phyloP scores from a whole-genome alignment of 2,113 vertebrate species.

The Aegypius monachus region DNA sequence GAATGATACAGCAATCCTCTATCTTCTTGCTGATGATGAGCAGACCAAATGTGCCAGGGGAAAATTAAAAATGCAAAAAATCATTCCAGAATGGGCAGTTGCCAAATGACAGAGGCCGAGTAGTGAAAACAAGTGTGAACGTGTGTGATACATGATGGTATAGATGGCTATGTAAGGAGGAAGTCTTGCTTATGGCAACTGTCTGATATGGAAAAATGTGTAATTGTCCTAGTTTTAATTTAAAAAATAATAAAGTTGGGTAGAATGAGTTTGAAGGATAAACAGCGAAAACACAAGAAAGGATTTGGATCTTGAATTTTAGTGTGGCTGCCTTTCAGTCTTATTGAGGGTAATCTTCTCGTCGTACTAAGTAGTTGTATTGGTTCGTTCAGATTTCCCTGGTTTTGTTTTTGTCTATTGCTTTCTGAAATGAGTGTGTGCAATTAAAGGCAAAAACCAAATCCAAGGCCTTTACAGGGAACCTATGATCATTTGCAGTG shows the following conservation, averaged over 20 bases:
- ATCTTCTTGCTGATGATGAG: background rate
- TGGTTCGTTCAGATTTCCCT: background rate
- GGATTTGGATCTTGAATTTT: background rate
- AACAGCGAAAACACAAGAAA: background rate
- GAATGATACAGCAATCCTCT: background rate
- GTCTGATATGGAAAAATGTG: background rate
- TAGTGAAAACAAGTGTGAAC: background rate
- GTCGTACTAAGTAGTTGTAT: background rate
- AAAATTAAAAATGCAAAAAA: background rate
- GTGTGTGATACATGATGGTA: fast-evolving
- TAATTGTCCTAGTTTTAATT: background rate
- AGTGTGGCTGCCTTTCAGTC: background rate
- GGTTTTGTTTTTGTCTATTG: background rate
- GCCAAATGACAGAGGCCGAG: background rate
- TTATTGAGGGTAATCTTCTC: background rate
- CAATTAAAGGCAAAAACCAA: background rate
- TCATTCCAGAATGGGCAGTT: background rate
- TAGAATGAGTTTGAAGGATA: background rate
- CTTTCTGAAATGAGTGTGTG: background rate
- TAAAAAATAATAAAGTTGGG: background rate
- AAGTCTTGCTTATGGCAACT: background rate
- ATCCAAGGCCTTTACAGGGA: background rate
- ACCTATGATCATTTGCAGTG: background rate
- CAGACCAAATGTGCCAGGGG: background rate
- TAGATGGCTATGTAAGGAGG: background rate